Evolutionary conservation across 64 coral and sea anemone species (phyloP).

Genomic region (Cladopsammia gracilis): DNA sequence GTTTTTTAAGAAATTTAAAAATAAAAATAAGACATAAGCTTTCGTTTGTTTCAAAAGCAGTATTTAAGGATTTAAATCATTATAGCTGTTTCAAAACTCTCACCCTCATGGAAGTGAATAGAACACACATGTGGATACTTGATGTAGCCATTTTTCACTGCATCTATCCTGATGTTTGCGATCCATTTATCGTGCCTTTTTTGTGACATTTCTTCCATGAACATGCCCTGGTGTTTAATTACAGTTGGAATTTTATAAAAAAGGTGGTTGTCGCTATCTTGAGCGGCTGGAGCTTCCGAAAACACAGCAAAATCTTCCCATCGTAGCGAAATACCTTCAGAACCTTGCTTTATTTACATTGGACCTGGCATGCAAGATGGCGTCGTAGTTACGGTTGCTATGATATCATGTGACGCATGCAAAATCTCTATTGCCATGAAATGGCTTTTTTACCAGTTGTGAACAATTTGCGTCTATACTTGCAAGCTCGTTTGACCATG

Average conservation of each 20-base stretch:
- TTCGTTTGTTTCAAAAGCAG: conserved; percentile 5
- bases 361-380: conserved; percentile 41
- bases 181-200: conserved; percentile 67
- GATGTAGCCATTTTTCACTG: conserved; percentile 61
- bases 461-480: no score
- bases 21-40: conserved; percentile 35
- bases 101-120: conserved; percentile 65
- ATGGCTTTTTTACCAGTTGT: no score
- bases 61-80: neutral
- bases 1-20: no score
- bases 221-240: conserved; percentile 47
- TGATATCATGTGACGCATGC: conserved; percentile 54
- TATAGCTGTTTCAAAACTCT: conserved; percentile 12
- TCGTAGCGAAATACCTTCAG: neutral
- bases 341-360: neutral
- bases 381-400: conserved; percentile 62
- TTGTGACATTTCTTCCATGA: conserved; percentile 51
- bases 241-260: conserved; percentile 11
- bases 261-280: conserved; percentile 47
- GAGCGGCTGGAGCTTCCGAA: conserved; percentile 28
- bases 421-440: conserved; percentile 43
- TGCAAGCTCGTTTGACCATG: no score
- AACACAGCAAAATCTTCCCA: conserved; percentile 77
- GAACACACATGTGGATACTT: conserved; percentile 56
- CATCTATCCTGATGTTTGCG: conserved; percentile 63